Evolutionary conservation across 1,140 invertebrate genomes (phyloP), one percentile per base, ranked within the genome.

Genomic region (Dysdera silvatica): DNA sequence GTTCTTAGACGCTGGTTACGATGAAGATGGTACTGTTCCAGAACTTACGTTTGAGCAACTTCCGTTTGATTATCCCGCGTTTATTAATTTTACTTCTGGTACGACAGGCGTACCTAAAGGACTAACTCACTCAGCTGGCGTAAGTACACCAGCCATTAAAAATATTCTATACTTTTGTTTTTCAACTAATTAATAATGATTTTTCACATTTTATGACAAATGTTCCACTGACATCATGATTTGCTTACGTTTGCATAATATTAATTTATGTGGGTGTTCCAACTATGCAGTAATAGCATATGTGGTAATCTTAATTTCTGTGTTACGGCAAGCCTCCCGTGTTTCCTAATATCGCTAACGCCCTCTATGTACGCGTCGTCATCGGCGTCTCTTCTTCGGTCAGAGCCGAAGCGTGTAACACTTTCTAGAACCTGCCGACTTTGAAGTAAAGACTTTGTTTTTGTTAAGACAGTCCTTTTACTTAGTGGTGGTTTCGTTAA

Each of bases 71-170:
- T 80, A 84, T 72, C 83, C 83, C 12, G 69, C 83, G n/a, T 82
- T 78, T 69, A 81, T 84, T 43, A 78, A 84, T 75, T 84, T 82
- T 70, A 81, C 80, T 5, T 82, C 80, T 4, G 83, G 83, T 4
- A 84, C 83, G 6, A 84, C 83, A 4, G 83, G 83, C 14, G 72
- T 75, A 18, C 83, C 83, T 37, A 84, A 84, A 70, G 82, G 81
- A 69, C 82, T 84, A 73, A 81, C 83, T 8, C 83, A 84, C 69
- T 80, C 81, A 43, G 79, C 77, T 59, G 83, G 83, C 58, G 82
- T 81, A 75, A 73, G 78, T 23, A 32, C 24, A 5, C 23, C 5
- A 43, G 23, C 23, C 6, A 4, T 6, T 6, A 43, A 18, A n/a
- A 18, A n/a, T 6, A 43, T n/a, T 16, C n/a, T 43, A 16, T n/a